Base-by-base conservation (phyloP, 1,140 invertebrate genomes). In the Bombus soroeensis region DNA sequence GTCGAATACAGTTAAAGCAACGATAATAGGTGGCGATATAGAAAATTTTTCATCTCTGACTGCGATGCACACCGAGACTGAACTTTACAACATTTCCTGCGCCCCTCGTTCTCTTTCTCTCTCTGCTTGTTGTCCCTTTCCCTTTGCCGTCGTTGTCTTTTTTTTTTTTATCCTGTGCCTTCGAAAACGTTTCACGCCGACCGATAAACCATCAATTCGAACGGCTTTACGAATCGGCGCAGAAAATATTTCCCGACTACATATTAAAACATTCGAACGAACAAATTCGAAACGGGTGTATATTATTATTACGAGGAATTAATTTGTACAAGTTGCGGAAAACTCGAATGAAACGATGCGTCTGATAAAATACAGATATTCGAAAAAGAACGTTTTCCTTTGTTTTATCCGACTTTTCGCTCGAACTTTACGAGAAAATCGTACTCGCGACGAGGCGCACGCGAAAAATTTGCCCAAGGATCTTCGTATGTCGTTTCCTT, bases 11-110 rank as follows among this genome's bases (percentile, higher is more conserved):
- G 82, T 85, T 86, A 90, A 91, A 91, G 83, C 83, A 76, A 83
- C 85, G 89, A 90, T 90, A 90, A 88, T 90, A 81, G 89, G 83
- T 74, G 13, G 90, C 87, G 87, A 88, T 90, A 90, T 87, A 89
- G 88, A 87, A 90, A 90, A 89, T 89, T 87, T 90, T 90, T 89
- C 88, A 90, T 90, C 85, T 85, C 88, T 75, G 77, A 72, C 53
- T 62, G 87, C 73, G 88, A 64, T 70, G 68, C 53, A 71, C 62
- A 79, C 43, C 80, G 53, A 47, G 80, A 72, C 71, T 47, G 37
- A 74, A 87, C 81, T 87, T 88, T 86, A 64, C 86, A 88, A 89
- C 78, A 85, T 90, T 87, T 75, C 62, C 70, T 64, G 47, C 62
- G 22, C 57, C 32, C 47, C 80, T 66, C 57, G 1, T 80, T 41